Percentiles rank a stretch among this genome's conserved stretches.
Evolutionary conservation across 2,888 invertebrate species (phyloP).

Genomic region (Julus scandinavius): DNA sequence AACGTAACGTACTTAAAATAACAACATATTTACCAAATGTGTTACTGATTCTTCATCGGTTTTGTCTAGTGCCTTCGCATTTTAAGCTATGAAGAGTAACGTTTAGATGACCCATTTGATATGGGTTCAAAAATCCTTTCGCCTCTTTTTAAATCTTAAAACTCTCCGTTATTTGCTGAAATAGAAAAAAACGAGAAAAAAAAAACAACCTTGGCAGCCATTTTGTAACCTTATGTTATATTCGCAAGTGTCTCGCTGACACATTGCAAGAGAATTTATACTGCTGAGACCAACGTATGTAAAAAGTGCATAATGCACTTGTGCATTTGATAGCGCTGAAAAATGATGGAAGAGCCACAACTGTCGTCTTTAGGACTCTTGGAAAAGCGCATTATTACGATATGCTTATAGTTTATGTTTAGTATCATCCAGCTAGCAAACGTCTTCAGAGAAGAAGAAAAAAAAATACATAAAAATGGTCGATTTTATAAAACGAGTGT

Average conservation of each 20-base stretch:
- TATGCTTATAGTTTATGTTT: slow-evolving; percentile 30
- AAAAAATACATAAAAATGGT: slow-evolving; percentile 8
- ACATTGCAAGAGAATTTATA: background rate
- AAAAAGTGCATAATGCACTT: background rate
- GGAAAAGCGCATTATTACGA: slow-evolving; percentile 20
- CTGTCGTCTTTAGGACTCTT: slow-evolving; percentile 33
- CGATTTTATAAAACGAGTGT: slow-evolving; percentile 16
- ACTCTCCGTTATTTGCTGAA: background rate
- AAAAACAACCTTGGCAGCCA: background rate
- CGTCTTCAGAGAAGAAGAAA: background rate
- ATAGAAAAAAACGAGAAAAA: background rate
- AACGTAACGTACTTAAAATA: too few species aligned
- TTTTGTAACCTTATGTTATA: background rate
- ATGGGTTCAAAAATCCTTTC: background rate
- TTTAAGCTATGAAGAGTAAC: too few species aligned
- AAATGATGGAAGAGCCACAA: slow-evolving; percentile 35
- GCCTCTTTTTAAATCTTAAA: background rate
- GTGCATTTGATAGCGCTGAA: slow-evolving; percentile 38
- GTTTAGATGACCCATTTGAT: background rate
- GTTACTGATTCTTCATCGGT: too few species aligned
- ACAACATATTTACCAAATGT: too few species aligned
- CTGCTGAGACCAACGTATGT: background rate
- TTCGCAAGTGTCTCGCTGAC: background rate
- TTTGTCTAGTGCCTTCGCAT: too few species aligned
- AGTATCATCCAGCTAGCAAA: slow-evolving; percentile 5